These are phyloP conservation scores for Suncus etruscus DNA, from an alignment of 2,113 vertebrate genomes.

Conservation along the genomic window DNA sequence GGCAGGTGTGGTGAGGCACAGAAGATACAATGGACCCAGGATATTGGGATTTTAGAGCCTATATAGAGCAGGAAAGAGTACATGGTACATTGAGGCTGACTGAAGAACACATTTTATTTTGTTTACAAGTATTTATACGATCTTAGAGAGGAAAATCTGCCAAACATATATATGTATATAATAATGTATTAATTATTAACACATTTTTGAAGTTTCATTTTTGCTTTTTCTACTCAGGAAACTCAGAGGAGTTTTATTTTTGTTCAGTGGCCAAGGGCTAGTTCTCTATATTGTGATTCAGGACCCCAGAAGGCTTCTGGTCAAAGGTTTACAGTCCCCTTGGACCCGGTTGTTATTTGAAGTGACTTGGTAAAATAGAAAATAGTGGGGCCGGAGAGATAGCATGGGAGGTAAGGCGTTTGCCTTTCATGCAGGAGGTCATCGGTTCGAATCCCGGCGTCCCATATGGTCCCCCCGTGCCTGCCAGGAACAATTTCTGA, in stretches of 20 bases:
- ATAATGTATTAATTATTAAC: neutral
- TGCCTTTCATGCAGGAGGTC: too few species aligned
- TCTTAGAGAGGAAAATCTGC: neutral
- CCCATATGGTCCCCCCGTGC: too few species aligned
- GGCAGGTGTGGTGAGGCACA: neutral
- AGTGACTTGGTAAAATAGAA: neutral
- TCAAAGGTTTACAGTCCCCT: neutral
- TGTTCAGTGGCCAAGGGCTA: neutral
- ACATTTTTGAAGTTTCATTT: too few species aligned
- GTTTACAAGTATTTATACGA: neutral
- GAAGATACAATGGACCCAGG: neutral
- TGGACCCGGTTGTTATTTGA: neutral
- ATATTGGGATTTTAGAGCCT: neutral
- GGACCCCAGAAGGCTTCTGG: neutral
- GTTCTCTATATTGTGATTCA: neutral
- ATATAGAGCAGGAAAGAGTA: neutral
- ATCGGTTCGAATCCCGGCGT: too few species aligned
- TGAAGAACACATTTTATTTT: neutral
- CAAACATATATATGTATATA: neutral
- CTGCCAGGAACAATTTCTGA: too few species aligned
- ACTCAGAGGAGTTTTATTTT: neutral
- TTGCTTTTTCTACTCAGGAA: neutral
- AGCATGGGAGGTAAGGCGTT: too few species aligned
- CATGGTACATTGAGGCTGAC: neutral
- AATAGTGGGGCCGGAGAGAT: neutral